Evolutionary conservation across 2,797 vertebrate species (phyloP).

Genomic region (Australoheros facetus): DNA sequence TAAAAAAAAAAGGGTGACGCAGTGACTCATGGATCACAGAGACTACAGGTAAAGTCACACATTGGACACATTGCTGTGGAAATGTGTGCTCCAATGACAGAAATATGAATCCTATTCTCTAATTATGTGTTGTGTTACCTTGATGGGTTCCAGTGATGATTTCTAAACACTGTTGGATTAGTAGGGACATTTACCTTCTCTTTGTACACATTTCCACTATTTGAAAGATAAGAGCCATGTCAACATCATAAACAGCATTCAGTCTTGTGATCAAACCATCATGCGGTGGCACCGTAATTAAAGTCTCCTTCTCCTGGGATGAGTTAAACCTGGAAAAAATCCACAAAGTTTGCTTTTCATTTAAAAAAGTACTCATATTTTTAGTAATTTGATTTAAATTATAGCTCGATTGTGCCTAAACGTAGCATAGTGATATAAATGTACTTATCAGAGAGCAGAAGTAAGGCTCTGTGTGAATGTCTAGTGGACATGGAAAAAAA

Average conservation of each 20-base stretch:
- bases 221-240: neutral
- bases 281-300: conserved; percentile 7
- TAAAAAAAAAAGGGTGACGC: neutral
- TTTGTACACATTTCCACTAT: conserved; percentile 10
- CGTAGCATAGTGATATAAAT: neutral
- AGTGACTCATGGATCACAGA: neutral
- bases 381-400: neutral
- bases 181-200: conserved; percentile 19
- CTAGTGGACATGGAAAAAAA: neutral
- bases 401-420: neutral
- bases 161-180: conserved; percentile 24
- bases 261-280: conserved; percentile 12
- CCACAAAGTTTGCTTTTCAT: neutral
- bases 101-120: conserved; percentile 9
- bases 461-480: neutral
- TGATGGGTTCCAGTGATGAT: conserved; percentile 4
- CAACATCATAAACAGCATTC: conserved; percentile 4
- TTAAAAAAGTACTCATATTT: neutral
- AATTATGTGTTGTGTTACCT: conserved; percentile 29
- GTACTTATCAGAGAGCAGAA: neutral
- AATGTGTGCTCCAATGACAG: conserved; percentile 3
- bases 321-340: neutral
- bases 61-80: neutral
- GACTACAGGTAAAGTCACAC: neutral
- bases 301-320: neutral